phyloP scores from a whole-genome alignment of 2,888 invertebrate genomes.

The Pristionchus maxplancki region DNA sequence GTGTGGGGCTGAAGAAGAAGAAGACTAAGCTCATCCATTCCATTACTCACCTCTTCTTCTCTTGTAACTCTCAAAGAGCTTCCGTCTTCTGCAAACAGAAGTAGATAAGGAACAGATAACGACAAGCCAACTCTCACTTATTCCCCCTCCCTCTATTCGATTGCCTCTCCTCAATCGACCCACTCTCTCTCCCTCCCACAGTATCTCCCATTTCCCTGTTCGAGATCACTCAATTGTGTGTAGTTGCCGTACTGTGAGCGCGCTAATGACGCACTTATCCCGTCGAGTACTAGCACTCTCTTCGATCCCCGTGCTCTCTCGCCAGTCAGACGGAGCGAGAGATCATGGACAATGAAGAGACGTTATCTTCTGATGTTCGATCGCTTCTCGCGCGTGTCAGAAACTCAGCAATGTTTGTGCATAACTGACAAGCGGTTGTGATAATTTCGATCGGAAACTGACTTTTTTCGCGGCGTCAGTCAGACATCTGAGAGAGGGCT shows the following conservation, averaged over 20 bases:
- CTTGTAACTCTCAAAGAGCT: slow-evolving; percentile 25
- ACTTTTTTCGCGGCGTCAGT: background rate
- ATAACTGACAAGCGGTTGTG: background rate
- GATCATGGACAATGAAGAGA: background rate
- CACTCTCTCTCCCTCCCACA: slow-evolving; percentile 12
- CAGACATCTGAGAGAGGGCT: background rate
- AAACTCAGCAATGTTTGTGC: background rate
- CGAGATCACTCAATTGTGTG: slow-evolving; percentile 7
- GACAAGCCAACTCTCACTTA: slow-evolving; percentile 17
- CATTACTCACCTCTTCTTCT: slow-evolving; percentile 12
- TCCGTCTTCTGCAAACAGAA: slow-evolving; percentile 31
- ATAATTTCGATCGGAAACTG: slow-evolving; percentile 31
- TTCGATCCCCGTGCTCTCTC: background rate
- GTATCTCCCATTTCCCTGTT: slow-evolving; percentile 11
- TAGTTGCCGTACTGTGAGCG: background rate
- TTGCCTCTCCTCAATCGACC: background rate
- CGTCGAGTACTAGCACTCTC: background rate
- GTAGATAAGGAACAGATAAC: slow-evolving; percentile 25
- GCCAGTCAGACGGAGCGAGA: background rate
- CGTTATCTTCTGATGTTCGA: slow-evolving; percentile 16
- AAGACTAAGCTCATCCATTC: background rate
- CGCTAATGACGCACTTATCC: slow-evolving; percentile 16
- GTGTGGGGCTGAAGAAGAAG: background rate
- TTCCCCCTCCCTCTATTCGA: slow-evolving; percentile 1
- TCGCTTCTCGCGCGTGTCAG: background rate